Conservation (phyloP, 30 jellyfish, hydroid and myxozoan species). For the Pseudorhiza aurosa region DNA sequence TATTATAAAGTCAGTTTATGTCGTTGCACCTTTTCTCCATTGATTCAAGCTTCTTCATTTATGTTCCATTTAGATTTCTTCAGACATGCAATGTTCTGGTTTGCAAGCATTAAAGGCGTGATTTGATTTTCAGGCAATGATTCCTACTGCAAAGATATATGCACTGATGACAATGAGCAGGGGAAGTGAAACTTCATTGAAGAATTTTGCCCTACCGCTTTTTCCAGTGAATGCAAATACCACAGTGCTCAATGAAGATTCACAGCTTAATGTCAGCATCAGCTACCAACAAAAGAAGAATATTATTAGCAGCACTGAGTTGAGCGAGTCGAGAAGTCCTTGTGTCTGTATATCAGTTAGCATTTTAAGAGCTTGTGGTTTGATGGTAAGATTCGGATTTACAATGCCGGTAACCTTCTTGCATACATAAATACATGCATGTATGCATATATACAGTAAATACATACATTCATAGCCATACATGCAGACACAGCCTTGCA, state of each 20-base stretch:
- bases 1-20: too few species aligned
- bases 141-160: slow-evolving; percentile 74
- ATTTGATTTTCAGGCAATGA: slow-evolving; percentile 29
- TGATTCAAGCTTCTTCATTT: too few species aligned
- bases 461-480: too few species aligned
- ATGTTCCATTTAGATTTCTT: too few species aligned
- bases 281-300: slow-evolving; percentile 43
- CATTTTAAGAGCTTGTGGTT: slow-evolving; percentile 77
- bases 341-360: slow-evolving; percentile 72
- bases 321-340: slow-evolving; percentile 25
- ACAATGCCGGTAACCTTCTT: too few species aligned
- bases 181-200: slow-evolving; percentile 23
- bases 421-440: too few species aligned
- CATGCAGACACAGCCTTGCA: too few species aligned
- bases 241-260: background rate
- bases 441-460: too few species aligned
- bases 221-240: slow-evolving; percentile 6
- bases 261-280: slow-evolving; percentile 36
- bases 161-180: slow-evolving; percentile 75
- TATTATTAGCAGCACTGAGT: background rate
- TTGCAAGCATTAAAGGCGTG: too few species aligned
- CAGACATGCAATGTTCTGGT: too few species aligned
- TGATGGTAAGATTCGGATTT: slow-evolving; percentile 63
- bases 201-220: slow-evolving; percentile 64
- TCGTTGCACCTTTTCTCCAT: too few species aligned